These are phyloP conservation scores for Cottus gobio DNA, from an alignment of 2,113 vertebrate species.

Conservation along the genomic window DNA sequence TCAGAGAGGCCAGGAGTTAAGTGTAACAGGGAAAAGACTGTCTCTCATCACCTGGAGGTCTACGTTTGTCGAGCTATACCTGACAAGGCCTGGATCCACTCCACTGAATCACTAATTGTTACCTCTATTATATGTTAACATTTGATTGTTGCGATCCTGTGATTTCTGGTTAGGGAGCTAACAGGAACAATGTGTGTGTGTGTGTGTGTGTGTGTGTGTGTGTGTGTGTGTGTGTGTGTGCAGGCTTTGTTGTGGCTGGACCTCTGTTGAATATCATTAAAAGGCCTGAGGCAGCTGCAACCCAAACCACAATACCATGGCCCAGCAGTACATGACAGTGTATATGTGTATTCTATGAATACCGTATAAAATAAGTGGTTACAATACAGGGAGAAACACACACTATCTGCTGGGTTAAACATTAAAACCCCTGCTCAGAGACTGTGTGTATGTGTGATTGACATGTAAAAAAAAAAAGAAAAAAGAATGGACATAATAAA, in stretches of 20 bases:
- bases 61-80: constrained; percentile 46
- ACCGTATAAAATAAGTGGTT: constrained; percentile 41
- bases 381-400: constrained; percentile 23
- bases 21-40: constrained; percentile 29
- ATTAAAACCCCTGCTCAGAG: constrained; percentile 25
- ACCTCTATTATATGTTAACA: not conserved
- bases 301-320: not conserved
- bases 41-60: constrained; percentile 64
- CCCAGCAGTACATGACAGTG: not conserved
- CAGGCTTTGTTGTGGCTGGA: constrained; percentile 9
- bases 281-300: constrained; percentile 19
- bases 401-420: constrained; percentile 37
- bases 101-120: constrained; percentile 7
- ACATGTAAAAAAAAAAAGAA: constrained; percentile 17
- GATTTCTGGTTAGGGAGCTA: not conserved
- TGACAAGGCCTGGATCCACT: constrained; percentile 7
- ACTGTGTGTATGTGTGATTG: constrained; percentile 26
- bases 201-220: not conserved
- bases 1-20: constrained; percentile 21
- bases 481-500: not conserved
- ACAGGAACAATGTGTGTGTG: not conserved
- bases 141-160: not conserved
- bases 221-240: not conserved
- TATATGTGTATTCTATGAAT: constrained; percentile 37
- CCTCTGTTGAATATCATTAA: constrained; percentile 15